Conservation (phyloP, 2,888 invertebrate species). For the Epirrhoe alternata region DNA sequence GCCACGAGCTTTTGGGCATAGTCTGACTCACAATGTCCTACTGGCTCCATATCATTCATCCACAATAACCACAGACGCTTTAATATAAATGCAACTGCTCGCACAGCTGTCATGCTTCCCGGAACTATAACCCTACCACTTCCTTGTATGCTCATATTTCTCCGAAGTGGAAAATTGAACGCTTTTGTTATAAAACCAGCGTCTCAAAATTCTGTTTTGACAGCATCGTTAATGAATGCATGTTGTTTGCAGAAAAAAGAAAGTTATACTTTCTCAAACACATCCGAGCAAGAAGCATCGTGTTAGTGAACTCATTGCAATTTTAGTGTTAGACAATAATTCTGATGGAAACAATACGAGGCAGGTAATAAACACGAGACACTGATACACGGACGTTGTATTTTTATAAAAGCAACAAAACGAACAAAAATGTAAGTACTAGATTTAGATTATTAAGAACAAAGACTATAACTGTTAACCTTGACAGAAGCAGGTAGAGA, state of each 20-base stretch:
- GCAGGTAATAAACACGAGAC: constrained; percentile 10
- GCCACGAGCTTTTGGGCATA: constrained; percentile 60
- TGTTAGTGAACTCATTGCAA: constrained; percentile 45
- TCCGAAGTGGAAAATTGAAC: constrained; percentile 35
- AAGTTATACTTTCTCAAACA: constrained; percentile 66
- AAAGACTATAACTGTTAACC: constrained; percentile 50
- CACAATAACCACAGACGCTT: constrained; percentile 19
- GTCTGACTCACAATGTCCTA: constrained; percentile 43
- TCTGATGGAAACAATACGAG: constrained; percentile 13
- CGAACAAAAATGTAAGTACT: constrained; percentile 37
- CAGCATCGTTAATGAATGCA: constrained; percentile 56
- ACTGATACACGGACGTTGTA: constrained; percentile 10
- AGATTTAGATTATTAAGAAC: constrained; percentile 44
- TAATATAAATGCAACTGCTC: constrained; percentile 33
- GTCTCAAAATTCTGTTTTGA: constrained; percentile 47
- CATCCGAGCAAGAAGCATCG: constrained; percentile 54
- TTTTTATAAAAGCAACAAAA: constrained; percentile 18
- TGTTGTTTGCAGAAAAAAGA: constrained; percentile 65
- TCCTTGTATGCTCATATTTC: constrained; percentile 39
- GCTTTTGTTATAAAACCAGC: constrained; percentile 41
- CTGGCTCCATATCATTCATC: constrained; percentile 38
- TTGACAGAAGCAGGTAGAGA: constrained; percentile 49
- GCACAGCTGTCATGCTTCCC: constrained; percentile 41
- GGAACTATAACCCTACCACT: constrained; percentile 40
- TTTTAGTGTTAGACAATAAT: constrained; percentile 39